Evolutionary conservation across 2,113 vertebrate species (phyloP).

Genomic region (Fregetta grallaria): DNA sequence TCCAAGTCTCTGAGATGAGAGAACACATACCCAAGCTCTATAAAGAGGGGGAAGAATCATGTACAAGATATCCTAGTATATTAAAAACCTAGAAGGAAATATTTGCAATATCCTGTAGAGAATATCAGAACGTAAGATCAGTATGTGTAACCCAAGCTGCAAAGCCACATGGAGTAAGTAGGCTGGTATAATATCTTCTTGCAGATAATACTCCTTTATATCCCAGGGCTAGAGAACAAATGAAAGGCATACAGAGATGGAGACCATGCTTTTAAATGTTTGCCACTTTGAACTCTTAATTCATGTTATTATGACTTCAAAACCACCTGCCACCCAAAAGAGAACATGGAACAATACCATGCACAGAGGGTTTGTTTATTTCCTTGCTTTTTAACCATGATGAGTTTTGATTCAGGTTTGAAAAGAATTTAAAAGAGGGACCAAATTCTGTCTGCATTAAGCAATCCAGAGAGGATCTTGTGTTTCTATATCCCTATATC

Average conservation of each 20-base stretch:
- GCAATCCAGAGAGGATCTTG: not conserved
- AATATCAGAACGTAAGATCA: conserved; percentile 39
- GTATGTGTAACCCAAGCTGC: not conserved
- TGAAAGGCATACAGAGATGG: not conserved
- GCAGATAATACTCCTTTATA: not conserved
- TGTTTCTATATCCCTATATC: not conserved
- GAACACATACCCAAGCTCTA: not conserved
- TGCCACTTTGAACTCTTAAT: conserved; percentile 27
- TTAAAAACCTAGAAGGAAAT: conserved; percentile 54
- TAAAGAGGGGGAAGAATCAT: not conserved
- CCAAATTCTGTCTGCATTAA: not conserved
- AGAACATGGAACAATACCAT: not conserved
- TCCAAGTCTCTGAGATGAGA: not conserved
- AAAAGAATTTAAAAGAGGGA: not conserved
- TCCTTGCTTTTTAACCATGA: not conserved
- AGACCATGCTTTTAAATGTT: not conserved
- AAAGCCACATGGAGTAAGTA: not conserved
- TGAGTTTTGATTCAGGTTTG: not conserved
- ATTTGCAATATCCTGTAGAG: conserved; percentile 69
- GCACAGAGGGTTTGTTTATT: not conserved
- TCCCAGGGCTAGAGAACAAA: not conserved
- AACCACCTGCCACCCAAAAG: not conserved
- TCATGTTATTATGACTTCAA: conserved; percentile 27
- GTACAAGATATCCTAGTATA: conserved; percentile 22
- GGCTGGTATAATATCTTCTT: not conserved